phyloP scores from a whole-genome alignment of 2,888 invertebrate species.

The Trypoxylon attenuatum region DNA sequence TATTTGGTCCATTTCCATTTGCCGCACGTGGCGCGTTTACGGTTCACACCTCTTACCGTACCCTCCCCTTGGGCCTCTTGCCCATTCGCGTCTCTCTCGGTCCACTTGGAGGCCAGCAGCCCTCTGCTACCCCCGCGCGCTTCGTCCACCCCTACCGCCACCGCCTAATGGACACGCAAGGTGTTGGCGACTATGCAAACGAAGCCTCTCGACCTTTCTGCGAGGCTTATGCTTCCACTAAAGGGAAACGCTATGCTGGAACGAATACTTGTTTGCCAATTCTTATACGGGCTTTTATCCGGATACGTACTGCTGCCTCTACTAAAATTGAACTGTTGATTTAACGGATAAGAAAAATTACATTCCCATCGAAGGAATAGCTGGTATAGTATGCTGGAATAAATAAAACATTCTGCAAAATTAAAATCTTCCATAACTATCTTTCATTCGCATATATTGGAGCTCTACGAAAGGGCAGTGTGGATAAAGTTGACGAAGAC shows the following conservation, averaged over 20 bases:
- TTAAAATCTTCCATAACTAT: too few relatives aligned
- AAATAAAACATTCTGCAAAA: background rate
- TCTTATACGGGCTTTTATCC: conserved; percentile 20
- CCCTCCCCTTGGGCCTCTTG: conserved; percentile 32
- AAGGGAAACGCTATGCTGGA: conserved; percentile 13
- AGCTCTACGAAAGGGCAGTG: background rate
- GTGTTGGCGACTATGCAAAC: conserved; percentile 69
- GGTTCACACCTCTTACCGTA: conserved; percentile 68
- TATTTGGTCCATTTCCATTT: conserved; percentile 74
- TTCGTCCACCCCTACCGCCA: conserved; percentile 36
- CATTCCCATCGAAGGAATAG: conserved; percentile 1
- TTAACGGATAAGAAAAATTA: background rate
- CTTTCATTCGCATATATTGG: too few relatives aligned
- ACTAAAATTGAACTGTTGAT: background rate
- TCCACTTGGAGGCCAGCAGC: background rate
- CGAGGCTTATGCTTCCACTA: conserved; percentile 36
- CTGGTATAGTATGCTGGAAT: conserved; percentile 6
- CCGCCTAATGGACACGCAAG: conserved; percentile 71
- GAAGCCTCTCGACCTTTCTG: conserved; percentile 58
- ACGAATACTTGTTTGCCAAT: conserved; percentile 20
- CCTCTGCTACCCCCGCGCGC: conserved; percentile 12
- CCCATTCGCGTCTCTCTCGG: too few relatives aligned
- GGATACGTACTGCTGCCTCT: background rate
- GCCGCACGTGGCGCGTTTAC: conserved; percentile 73
- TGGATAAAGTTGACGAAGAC: background rate